Base-by-base conservation (phyloP, 2,113 vertebrate genomes). In the Cochlearius cochlearius region DNA sequence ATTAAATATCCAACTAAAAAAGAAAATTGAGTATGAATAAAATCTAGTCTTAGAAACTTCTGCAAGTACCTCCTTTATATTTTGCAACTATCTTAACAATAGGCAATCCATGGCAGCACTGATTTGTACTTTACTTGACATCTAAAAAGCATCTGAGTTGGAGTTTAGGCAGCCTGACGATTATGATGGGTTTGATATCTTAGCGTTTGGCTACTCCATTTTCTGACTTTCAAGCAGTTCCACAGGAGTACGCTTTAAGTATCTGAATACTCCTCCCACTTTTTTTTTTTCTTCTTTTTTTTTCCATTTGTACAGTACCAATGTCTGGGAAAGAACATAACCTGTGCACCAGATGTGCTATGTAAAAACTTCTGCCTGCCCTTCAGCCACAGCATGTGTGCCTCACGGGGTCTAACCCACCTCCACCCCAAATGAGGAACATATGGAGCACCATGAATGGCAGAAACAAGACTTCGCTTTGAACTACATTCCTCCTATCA, bases 341-440 rank as follows among this genome's bases (percentile, higher is more conserved):
- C 90, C 90, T 89, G 86, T 62, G 73, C 26, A 39, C 94, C 95
- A 95, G 94, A 96, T 97, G 95, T 94, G 94, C 80, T 88, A 7
- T 58, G 69, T 53, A 84, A 94, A 86, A 83, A 41, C 53, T 58
- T 49, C 45, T 95, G 87, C 86, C 63, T 92, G 55, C 87, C 91
- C 83, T 77, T 91, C 84, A 94, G 77, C 77, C 89, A 82, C 91
- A 71, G 95, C 63, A 7, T n/a, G 84, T 2, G 23, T 90, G 94
- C 91, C 89, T 92, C 77, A 49, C 0, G 2, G 74, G 74, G 63
- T 76, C 87, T 74, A 73, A 74, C 81, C 92, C 87, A 86, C 91
- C 94, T 92, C 97, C 77, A 87, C 43, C 77, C 50, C 87, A 96
- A 96, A 97, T 88, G 92, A 96, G 91, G 77, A 97, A 94, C 96